Conservation (phyloP, 2,888 invertebrate genomes). For the Phyllotreta cruciferae region DNA sequence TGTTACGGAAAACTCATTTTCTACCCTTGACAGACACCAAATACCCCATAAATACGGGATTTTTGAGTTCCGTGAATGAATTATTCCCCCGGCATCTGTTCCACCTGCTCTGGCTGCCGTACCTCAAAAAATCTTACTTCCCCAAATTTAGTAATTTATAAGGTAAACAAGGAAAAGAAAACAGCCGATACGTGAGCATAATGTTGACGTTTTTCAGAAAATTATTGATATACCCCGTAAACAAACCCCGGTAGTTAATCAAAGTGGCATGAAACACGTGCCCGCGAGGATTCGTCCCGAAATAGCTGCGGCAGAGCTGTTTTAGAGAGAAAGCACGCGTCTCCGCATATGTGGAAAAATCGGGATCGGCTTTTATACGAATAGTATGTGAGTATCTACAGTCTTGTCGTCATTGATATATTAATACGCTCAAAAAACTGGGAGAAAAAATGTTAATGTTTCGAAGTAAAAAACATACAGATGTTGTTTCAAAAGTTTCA, state of each 20-base stretch:
- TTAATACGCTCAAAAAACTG: neutral
- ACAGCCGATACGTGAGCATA: slow-evolving; percentile 39
- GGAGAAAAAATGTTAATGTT: too few species aligned
- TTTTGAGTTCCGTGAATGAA: slow-evolving; percentile 27
- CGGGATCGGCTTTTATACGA: slow-evolving; percentile 2
- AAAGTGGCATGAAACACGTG: slow-evolving; percentile 43
- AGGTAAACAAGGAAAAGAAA: slow-evolving; percentile 40
- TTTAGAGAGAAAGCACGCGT: slow-evolving; percentile 49
- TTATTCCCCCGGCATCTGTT: slow-evolving; percentile 30
- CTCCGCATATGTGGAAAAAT: slow-evolving; percentile 50
- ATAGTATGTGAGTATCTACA: slow-evolving; percentile 12
- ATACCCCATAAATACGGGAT: slow-evolving; percentile 21
- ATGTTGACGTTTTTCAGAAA: slow-evolving; percentile 37
- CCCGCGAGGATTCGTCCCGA: slow-evolving; percentile 45
- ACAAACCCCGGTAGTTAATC: slow-evolving; percentile 50
- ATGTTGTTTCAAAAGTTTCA: too few species aligned
- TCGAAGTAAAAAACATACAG: too few species aligned
- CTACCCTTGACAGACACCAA: slow-evolving; percentile 5
- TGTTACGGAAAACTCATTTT: neutral
- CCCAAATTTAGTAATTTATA: slow-evolving; percentile 37
- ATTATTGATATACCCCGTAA: slow-evolving; percentile 51
- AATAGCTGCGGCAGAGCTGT: slow-evolving; percentile 51
- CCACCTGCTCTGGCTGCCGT: slow-evolving; percentile 29
- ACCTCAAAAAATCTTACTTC: slow-evolving; percentile 28
- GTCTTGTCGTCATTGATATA: slow-evolving; percentile 1